Conservation (phyloP, 2,888 invertebrate species). For the Cryptocephalus moraei region DNA sequence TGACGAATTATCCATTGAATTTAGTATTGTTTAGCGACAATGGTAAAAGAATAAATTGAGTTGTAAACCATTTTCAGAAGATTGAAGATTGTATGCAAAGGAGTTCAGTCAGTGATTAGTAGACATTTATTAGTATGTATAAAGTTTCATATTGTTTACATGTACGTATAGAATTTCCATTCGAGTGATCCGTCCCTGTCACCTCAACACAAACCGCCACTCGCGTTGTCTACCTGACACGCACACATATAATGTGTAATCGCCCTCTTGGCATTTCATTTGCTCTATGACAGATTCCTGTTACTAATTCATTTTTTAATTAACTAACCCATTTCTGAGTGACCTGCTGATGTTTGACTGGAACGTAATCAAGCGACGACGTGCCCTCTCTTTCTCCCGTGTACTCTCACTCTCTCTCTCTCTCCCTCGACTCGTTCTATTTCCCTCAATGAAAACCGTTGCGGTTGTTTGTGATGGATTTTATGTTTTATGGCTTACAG, state of each 20-base stretch:
- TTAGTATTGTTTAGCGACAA: too few species aligned
- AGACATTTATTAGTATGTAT: too few species aligned
- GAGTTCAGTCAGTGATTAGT: too few species aligned
- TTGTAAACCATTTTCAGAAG: too few species aligned
- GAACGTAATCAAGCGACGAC: slow-evolving; percentile 18
- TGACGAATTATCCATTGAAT: too few species aligned
- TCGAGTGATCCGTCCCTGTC: slow-evolving; percentile 5
- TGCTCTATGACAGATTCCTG: slow-evolving; percentile 38
- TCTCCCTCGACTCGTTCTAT: not conserved
- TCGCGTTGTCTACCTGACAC: slow-evolving; percentile 22
- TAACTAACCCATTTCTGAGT: slow-evolving; percentile 31
- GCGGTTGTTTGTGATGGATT: slow-evolving; percentile 21
- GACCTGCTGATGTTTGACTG: slow-evolving; percentile 20
- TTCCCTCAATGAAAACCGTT: slow-evolving; percentile 17
- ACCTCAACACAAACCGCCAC: slow-evolving; percentile 9
- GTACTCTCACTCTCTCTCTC: not conserved
- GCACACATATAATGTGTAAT: slow-evolving; percentile 29
- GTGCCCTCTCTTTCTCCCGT: not conserved
- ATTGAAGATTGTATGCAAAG: too few species aligned
- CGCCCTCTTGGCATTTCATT: slow-evolving; percentile 36
- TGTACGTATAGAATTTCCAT: too few species aligned
- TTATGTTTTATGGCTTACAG: slow-evolving; percentile 26
- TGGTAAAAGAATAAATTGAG: too few species aligned
- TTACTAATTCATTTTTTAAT: slow-evolving; percentile 40
- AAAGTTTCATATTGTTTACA: too few species aligned